Base-by-base conservation (phyloP, 2,797 vertebrate genomes). In the Gambelia wislizenii region DNA sequence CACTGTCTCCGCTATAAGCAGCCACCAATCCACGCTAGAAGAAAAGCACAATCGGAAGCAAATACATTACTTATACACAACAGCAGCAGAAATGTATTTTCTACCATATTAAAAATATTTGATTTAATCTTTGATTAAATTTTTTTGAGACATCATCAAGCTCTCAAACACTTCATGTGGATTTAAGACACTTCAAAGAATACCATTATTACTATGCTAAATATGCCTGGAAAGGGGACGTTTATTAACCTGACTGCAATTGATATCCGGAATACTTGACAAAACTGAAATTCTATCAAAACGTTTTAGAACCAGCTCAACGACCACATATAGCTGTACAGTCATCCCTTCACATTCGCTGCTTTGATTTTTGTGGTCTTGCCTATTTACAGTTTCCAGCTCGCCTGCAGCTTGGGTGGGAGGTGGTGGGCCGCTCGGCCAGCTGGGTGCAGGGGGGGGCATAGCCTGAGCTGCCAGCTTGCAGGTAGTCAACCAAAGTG, bases 1-100 rank as follows among this genome's bases (percentile, higher is more conserved):
- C 99, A 3, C 99, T 99, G 92, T 99, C 99, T 10, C 99, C 99
- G 22, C 98, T 99, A 95, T 99, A 99, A 20, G 99, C 99, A 47
- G 98, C 99, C 94, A 99, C 99, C 0, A 99, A 97, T 33, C 98
- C 99, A 92, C 97, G 97, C 98, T 99, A 92, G 30, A 87, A 91
- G 95, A 5, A 61, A 72, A 86, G 16, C 47, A 69, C 33, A 69
- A 79, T n/a, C 14, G 52, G 16, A 59, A 22, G 36, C 61, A n/a
- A 86, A 54, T 44, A 59, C 1, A 16, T 56, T 79, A 49, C 14
- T 78, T 3, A 42, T n/a, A 78, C 0, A 6, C 12, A 56, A 84
- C 67, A 81, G 39, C 25, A 70, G 25, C 4, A 61, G 42, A 27
- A 4, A 67, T 12, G 13, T 9, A 75, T 49, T 13, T 2, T 39